Conservation (phyloP, 2,888 invertebrate species). For the Dasysyrphus tricinctus region DNA sequence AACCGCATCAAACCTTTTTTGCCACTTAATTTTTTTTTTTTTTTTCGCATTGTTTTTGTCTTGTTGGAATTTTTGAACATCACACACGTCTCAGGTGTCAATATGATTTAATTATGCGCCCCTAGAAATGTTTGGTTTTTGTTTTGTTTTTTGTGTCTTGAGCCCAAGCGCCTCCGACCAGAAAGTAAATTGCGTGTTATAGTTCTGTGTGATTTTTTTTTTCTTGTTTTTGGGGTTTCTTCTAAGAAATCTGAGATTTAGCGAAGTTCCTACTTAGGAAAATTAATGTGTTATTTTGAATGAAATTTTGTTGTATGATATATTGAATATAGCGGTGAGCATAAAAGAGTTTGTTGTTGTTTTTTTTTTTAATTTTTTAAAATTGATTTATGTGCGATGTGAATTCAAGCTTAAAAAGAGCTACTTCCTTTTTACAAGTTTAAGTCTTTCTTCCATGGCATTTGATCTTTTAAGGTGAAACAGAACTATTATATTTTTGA, state of each 20-base stretch:
- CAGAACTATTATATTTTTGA: not conserved
- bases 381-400: slow-evolving; percentile 48
- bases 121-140: slow-evolving; percentile 42
- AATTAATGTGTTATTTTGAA: slow-evolving; percentile 50
- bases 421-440: slow-evolving; percentile 55
- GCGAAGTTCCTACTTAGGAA: slow-evolving; percentile 54
- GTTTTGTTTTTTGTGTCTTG: not conserved
- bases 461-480: not conserved
- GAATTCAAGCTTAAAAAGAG: slow-evolving; percentile 46
- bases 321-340: slow-evolving; percentile 11
- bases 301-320: slow-evolving; percentile 6
- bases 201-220: slow-evolving; percentile 28
- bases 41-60: not conserved
- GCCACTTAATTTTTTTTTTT: slow-evolving; percentile 32
- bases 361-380: too few relatives aligned
- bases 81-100: slow-evolving; percentile 77
- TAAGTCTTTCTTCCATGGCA: not conserved
- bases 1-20: slow-evolving; percentile 35
- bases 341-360: too few relatives aligned
- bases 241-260: slow-evolving; percentile 70
- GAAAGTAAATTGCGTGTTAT: slow-evolving; percentile 28
- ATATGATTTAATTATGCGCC: slow-evolving; percentile 75
- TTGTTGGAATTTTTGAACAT: slow-evolving; percentile 62
- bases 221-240: slow-evolving; percentile 16
- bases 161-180: slow-evolving; percentile 56